phyloP scores from a whole-genome alignment of 2,113 vertebrate genomes.

The Synchiropus splendidus region DNA sequence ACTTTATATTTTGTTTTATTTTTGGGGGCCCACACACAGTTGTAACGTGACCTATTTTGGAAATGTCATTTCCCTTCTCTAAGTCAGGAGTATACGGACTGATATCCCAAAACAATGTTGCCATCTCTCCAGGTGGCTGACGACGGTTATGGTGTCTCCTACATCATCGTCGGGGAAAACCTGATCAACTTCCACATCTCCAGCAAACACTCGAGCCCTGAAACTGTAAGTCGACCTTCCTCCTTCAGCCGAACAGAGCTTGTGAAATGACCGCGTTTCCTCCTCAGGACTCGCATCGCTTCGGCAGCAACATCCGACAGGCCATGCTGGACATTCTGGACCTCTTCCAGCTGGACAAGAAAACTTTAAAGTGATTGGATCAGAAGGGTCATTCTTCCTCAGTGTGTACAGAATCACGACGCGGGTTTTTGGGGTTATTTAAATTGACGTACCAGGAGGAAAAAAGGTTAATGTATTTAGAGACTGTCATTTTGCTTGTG shows the following conservation, averaged over 20 bases:
- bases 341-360: constrained; percentile 73
- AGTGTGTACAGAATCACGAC: constrained; percentile 34
- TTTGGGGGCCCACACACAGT: too few species aligned
- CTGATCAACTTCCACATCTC: constrained; percentile 92
- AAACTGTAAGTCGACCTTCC: constrained; percentile 73
- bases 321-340: constrained; percentile 78
- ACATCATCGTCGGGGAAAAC: constrained; percentile 83
- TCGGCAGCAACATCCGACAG: constrained; percentile 75
- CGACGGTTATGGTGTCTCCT: constrained; percentile 95
- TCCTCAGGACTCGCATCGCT: constrained; percentile 85
- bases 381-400: constrained; percentile 12
- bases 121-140: constrained; percentile 77
- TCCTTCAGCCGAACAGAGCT: not conserved
- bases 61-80: too few species aligned
- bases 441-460: constrained; percentile 30
- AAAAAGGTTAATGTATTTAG: constrained; percentile 10
- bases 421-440: constrained; percentile 27
- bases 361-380: constrained; percentile 61
- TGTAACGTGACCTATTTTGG: too few species aligned
- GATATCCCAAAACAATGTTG: too few species aligned
- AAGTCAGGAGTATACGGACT: too few species aligned
- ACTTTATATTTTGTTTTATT: too few species aligned
- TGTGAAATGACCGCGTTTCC: not conserved
- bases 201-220: constrained; percentile 86
- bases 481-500: constrained; percentile 12